A percentile compares a stretch with the other conserved stretches of the same genome.
phyloP scores from a whole-genome alignment of 2,888 invertebrate species.

The Rhingia rostrata region DNA sequence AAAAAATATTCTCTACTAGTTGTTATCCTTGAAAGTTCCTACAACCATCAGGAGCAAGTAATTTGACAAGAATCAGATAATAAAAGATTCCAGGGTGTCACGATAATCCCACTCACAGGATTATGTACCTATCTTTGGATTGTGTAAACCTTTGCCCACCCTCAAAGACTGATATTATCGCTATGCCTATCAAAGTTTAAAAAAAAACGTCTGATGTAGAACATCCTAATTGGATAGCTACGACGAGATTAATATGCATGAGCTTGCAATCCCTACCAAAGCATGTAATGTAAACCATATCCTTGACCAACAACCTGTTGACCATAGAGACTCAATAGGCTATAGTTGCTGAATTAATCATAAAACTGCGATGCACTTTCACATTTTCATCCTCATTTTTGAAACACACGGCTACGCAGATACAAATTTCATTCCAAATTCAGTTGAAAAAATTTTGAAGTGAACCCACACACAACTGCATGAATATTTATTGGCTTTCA shows the following conservation, averaged over 20 bases:
- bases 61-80: conserved; percentile 18
- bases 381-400: not conserved
- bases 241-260: too few relatives aligned
- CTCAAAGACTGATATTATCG: not conserved
- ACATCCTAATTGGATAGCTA: too few relatives aligned
- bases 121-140: too few relatives aligned
- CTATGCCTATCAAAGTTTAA: not conserved
- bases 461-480: not conserved
- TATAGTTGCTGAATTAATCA: not conserved
- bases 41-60: not conserved
- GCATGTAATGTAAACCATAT: not conserved
- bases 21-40: not conserved
- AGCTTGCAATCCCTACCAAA: not conserved
- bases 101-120: not conserved
- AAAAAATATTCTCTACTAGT: too few relatives aligned
- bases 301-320: not conserved
- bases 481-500: conserved; percentile 12
- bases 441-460: not conserved
- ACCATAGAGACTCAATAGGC: not conserved
- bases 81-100: conserved; percentile 11
- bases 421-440: not conserved
- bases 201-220: too few relatives aligned
- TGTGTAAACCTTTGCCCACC: too few relatives aligned
- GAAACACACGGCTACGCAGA: too few relatives aligned
- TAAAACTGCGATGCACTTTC: not conserved